Conservation (phyloP, 2,113 vertebrate species). For the Phaethon lepturus region DNA sequence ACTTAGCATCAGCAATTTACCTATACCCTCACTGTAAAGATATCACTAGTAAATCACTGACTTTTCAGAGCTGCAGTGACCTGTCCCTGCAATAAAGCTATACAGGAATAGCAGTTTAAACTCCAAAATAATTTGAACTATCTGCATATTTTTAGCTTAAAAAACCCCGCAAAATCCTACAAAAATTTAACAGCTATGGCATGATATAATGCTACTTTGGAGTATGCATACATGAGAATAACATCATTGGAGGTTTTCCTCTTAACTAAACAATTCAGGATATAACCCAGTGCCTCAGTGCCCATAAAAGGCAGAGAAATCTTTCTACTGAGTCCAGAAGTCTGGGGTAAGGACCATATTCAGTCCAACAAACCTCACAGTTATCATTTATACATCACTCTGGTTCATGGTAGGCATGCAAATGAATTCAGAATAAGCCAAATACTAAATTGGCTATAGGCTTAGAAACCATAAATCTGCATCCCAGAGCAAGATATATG, state of each 20-base stretch:
- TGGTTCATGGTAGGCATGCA: neutral
- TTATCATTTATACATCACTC: neutral
- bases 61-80: neutral
- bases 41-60: neutral
- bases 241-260: neutral
- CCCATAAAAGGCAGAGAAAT: neutral
- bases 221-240: neutral
- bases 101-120: neutral
- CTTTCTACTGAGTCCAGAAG: neutral
- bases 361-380: neutral
- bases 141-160: neutral
- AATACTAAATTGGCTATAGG: neutral
- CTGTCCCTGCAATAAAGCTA: neutral
- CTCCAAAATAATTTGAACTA: neutral
- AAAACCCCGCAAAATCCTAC: neutral
- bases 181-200: neutral
- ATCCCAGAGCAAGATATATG: neutral
- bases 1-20: neutral
- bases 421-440: neutral
- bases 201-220: neutral
- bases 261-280: neutral
- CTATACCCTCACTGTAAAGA: neutral
- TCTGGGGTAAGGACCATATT: neutral
- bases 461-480: neutral
- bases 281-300: neutral